Evolutionary conservation across 30 jellyfish, hydroid and myxozoan genomes (phyloP), one percentile per base, ranked within the genome.

Genomic region (Aurelia sp.): DNA sequence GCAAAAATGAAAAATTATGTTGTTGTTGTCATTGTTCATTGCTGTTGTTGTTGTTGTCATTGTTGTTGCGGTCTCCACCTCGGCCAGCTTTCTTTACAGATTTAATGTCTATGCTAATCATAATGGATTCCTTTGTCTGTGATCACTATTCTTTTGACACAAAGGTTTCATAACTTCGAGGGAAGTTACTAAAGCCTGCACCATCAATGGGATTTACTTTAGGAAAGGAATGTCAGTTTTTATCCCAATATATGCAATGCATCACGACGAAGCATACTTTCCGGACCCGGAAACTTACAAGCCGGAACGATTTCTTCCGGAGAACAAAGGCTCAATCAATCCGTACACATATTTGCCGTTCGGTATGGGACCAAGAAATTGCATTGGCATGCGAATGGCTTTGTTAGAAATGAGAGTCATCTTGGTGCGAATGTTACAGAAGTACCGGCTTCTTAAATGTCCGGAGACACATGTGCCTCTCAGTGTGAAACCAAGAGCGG

Each of bases 371-470:
- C 91, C 91, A 44, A 38, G 92, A 20, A 35, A 68, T 24, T 82
- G 92, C 92, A 76, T 82, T 19, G 92, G 92, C 44, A 82, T 67
- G 88, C 44, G 92, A 7, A 17, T 82, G 60, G 92, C 92, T 16
- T 20, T 48, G 87, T 21, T 82, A 4, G 87, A 82, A 31, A 33
- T 82, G 78, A 82, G 71, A 40, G 50, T 57, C 88, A 77, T 61
- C 13, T 57, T 82, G 20, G 88, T 67, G 10, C 84, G 72, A 31
- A 17, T 80, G 83, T 19, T 80, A 27, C 59, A 58, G 58, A 76
- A 76, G 81, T 76, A 51, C 58, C 87, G 87, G n/a, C 41, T 78
- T 60, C 70, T 30, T 4, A 64, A 13, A 47, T 3, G 89, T 19
- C 65, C 63, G 70, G 82, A 78, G 53, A 40, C 72, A 6, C 19